Conservation (phyloP, 2,113 vertebrate genomes). For the Pollimyrus isidori region DNA sequence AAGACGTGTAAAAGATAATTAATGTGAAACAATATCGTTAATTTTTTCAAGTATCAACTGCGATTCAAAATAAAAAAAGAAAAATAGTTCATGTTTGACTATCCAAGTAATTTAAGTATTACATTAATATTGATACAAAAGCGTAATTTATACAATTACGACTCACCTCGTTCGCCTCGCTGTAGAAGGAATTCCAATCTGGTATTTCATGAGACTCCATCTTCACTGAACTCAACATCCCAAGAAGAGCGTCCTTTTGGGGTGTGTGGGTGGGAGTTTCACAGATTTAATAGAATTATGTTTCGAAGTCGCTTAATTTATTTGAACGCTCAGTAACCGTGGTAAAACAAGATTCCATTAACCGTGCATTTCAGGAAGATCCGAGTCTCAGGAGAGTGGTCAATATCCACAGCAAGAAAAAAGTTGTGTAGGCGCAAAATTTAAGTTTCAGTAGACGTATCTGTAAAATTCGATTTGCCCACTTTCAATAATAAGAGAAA, state of each 20-base stretch:
- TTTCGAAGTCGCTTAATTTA: conserved; percentile 28
- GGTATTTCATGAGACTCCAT: conserved; percentile 74
- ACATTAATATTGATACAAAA: background rate
- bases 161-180: conserved; percentile 66
- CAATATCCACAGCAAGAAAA: conserved; percentile 13
- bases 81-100: background rate
- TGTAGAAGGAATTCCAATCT: conserved; percentile 74
- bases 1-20: background rate
- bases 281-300: conserved; percentile 15
- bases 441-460: background rate
- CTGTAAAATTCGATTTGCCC: background rate
- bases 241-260: conserved; percentile 42
- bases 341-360: background rate
- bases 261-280: conserved; percentile 19
- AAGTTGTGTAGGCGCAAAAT: background rate
- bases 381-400: background rate
- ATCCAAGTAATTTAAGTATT: background rate
- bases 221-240: conserved; percentile 78
- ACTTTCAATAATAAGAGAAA: conserved; percentile 1
- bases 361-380: background rate
- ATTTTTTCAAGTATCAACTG: background rate
- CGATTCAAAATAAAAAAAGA: background rate
- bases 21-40: background rate
- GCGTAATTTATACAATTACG: background rate
- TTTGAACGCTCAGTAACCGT: conserved; percentile 2